Evolutionary conservation across 1,140 invertebrate species (phyloP).

Genomic region (Battus philenor): DNA sequence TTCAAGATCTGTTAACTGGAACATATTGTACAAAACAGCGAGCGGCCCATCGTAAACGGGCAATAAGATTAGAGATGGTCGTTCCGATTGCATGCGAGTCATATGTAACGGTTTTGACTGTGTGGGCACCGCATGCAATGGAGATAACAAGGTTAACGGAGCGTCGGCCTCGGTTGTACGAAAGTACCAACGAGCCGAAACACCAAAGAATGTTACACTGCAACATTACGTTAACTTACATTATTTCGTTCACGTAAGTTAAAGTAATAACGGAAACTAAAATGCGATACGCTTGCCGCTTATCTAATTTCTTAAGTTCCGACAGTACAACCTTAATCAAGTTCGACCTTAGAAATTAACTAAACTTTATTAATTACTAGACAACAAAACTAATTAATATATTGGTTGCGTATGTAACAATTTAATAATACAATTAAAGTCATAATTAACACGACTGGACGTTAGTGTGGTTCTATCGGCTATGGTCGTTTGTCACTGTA

Average conservation of each 20-base stretch:
- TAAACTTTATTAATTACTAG: no score
- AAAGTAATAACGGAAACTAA: conserved; percentile 11
- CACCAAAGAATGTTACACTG: conserved; percentile 11
- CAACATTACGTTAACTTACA: conserved; percentile 21
- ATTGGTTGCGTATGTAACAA: no score
- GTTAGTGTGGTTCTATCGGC: no score
- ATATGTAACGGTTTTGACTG: conserved; percentile 37
- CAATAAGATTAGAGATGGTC: conserved; percentile 31
- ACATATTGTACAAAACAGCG: conserved; percentile 12
- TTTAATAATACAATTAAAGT: no score
- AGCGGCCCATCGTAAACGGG: conserved; percentile 24
- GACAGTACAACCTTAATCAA: no score
- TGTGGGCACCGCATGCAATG: conserved; percentile 25
- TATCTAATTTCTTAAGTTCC: no score
- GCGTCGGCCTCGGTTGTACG: conserved; percentile 37
- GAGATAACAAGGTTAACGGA: conserved; percentile 61
- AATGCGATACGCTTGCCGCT: background rate
- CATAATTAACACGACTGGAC: no score
- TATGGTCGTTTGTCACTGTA: no score
- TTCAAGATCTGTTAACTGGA: conserved; percentile 11
- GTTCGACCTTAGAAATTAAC: no score
- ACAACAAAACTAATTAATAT: no score
- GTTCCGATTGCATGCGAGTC: conserved; percentile 38
- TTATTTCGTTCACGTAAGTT: conserved; percentile 27
- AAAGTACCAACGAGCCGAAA: conserved; percentile 24